Conservation (phyloP, 2,888 invertebrate species). For the Calameuta filiformis region DNA sequence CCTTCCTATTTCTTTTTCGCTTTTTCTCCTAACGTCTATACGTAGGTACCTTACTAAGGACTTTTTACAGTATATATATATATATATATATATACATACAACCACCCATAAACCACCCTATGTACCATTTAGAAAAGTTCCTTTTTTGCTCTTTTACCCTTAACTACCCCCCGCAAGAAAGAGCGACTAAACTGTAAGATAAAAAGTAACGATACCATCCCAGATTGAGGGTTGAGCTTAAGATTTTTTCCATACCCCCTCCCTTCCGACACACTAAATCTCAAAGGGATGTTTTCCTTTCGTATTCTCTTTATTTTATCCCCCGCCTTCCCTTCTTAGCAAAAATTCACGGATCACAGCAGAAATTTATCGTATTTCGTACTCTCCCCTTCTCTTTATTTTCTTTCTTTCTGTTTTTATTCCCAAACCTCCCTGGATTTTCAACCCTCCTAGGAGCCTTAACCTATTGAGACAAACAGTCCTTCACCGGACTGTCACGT, state of each 20-base stretch:
- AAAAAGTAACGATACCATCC: neutral
- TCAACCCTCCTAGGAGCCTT: constrained; percentile 20
- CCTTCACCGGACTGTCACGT: constrained; percentile 20
- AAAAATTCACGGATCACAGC: neutral
- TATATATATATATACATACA: neutral
- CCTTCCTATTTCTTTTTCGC: neutral
- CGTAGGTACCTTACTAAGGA: neutral
- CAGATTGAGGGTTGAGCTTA: neutral
- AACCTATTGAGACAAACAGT: neutral
- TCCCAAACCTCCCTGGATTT: neutral
- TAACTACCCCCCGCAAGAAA: neutral
- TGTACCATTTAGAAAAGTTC: neutral
- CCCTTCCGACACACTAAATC: neutral
- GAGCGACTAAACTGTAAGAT: neutral
- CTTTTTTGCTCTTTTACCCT: neutral
- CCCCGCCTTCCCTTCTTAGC: neutral
- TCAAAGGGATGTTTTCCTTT: neutral
- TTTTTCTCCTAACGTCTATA: neutral
- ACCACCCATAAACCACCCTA: neutral
- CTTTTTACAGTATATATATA: neutral
- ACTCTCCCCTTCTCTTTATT: constrained; percentile 11
- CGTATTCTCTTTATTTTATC: neutral
- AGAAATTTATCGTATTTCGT: neutral
- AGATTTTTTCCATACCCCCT: neutral
- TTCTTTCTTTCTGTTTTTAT: constrained; percentile 18